These are phyloP conservation scores for Enteromius afrohamiltoni DNA, from an alignment of 2,797 vertebrate species.

Conservation along the genomic window DNA sequence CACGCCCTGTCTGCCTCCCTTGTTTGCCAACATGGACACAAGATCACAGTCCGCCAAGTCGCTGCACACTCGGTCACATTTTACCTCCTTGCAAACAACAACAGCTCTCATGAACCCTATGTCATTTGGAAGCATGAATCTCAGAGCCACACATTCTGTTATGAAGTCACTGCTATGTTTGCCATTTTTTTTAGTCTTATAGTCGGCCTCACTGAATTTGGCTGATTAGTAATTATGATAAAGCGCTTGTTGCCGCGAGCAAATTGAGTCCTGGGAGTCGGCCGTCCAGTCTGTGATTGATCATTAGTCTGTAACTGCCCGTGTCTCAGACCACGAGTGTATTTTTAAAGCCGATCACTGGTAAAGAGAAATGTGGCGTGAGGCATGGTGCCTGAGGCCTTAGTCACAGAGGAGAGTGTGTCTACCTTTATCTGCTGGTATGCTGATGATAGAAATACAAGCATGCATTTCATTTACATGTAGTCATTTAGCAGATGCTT, in stretches of 20 bases:
- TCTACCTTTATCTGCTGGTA: constrained; percentile 23
- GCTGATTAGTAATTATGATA: constrained; percentile 68
- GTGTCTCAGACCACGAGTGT: constrained; percentile 55
- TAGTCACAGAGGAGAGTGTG: constrained; percentile 19
- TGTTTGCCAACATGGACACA: constrained; percentile 71
- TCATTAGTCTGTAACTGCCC: constrained; percentile 57
- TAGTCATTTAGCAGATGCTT: too few relatives aligned
- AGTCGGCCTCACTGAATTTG: constrained; percentile 46
- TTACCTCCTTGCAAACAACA: constrained; percentile 40
- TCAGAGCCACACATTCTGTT: constrained; percentile 1
- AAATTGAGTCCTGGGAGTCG: constrained; percentile 59
- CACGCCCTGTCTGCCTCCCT: constrained; percentile 73
- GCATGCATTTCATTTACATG: neutral
- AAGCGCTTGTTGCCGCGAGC: constrained; percentile 61
- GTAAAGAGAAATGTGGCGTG: constrained; percentile 42
- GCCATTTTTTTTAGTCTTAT: neutral
- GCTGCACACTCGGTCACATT: constrained; percentile 43
- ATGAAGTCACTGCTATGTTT: neutral
- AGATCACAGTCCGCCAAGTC: constrained; percentile 60
- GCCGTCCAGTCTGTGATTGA: constrained; percentile 53
- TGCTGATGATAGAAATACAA: constrained; percentile 24
- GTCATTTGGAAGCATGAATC: neutral
- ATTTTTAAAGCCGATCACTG: constrained; percentile 55
- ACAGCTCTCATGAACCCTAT: neutral
- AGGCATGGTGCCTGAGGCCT: constrained; percentile 35